Evolutionary conservation across 2,797 vertebrate species (phyloP), one percentile per base, ranked within the genome.

Genomic region (Eulemur coronatus): DNA sequence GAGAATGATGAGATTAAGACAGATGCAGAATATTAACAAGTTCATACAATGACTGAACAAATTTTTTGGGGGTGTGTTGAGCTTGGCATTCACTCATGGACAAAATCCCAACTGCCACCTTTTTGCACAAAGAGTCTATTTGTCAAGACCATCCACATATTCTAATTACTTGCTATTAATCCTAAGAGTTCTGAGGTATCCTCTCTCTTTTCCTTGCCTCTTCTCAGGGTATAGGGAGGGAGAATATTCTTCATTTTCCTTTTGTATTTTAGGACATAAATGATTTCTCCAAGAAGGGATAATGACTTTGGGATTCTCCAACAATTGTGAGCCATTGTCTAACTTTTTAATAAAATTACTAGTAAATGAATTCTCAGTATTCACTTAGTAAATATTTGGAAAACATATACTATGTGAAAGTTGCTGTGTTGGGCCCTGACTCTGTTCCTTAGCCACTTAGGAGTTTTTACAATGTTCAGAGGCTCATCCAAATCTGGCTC

Each of bases 181-280:
- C 61, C 4, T n/a, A 20, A 61, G 9, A 12, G 15, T 24, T 3
- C 4, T 61, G 4, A 1, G 4, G 1, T 48, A 14, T 20, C 10
- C 30, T 43, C 15, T 20, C 35, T 92, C 35, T 22, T 5, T 78
- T 82, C 10, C 4, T 81, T 70, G 1, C 5, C 0, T 82, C 38
- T 13, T 33, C 10, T 65, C 43, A 63, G 7, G 72, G 26, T 20
- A 80, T 15, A 13, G 8, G n/a, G n/a, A 41, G 7, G 11, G 4
- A 61, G 5, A 2, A 73, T 63, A 6, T 12, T n/a, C 17, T 89
- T 73, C 43, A 38, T 24, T 73, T 67, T 76, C 11, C 7, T 88
- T 88, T 91, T 79, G 20, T 52, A 59, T 70, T 59, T 86, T 63
- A 55, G 15, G 8, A 61, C 17, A 4, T 78, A 63, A 80, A 11